Base-by-base conservation (phyloP, 2,113 vertebrate genomes). In the Xiphias gladius region DNA sequence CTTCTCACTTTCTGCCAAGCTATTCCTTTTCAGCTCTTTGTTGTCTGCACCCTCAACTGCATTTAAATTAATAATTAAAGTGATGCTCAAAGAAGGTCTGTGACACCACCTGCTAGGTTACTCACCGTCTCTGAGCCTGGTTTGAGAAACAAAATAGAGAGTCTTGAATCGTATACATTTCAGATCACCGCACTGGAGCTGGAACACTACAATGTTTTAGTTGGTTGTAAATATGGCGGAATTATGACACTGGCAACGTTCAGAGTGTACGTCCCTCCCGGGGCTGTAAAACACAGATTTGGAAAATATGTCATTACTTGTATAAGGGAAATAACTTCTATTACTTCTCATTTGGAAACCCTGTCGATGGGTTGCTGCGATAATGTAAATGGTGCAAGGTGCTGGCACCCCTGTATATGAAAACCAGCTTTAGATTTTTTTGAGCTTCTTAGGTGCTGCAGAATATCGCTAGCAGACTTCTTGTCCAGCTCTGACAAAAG, bases 21-120 rank as follows among this genome's bases (percentile, higher is more conserved):
- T 77, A 86, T 87, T 89, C 88, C 87, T 91, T 87, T 87, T 87
- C 80, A 87, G 84, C 87, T 87, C 93, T 94, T 93, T 95, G 94
- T 94, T 94, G 91, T 92, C 88, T 86, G 90, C 63, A 10, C 85
- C 91, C 91, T 91, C 80, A 71, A 86, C 86, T 90, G 93, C 84
- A 86, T 93, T 91, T 92, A 88, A 89, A 95, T 96, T 84, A 95
- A 96, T 95, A 93, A 94, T 96, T 94, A 83, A 95, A 94, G 84
- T 37, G 77, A 88, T 83, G 82, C 91, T 93, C 75, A 30, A 61
- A 86, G 91, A 87, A 75, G 84, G 79, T 89, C 85, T 87, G 85
- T 79, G 90, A 89, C 89, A 90, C 89, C 92, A 91, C 93, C 92
- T 92, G 88, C 90, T 80, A 39, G 85, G 84, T 85, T 88, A 69